Percentiles rank a stretch among this genome's conserved stretches.
Conservation (phyloP, 2,113 vertebrate genomes). For the Diglossa brunneiventris region DNA sequence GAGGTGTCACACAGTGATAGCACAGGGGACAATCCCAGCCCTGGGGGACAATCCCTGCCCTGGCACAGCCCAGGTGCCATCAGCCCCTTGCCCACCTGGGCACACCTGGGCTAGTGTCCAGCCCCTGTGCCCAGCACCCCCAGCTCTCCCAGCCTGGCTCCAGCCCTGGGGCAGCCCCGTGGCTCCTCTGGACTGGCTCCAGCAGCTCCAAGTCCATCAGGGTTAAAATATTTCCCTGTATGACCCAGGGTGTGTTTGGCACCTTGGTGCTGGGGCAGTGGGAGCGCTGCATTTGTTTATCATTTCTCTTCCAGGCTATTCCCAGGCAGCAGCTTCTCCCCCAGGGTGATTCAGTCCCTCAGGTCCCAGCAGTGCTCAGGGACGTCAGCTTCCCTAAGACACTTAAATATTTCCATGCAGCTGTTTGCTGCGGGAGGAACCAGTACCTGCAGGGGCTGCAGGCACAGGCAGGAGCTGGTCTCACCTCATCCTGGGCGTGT, state of each 20-base stretch:
- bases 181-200: not conserved
- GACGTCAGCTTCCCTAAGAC: not conserved
- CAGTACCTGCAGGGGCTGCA: not conserved
- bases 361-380: not conserved
- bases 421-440: not conserved
- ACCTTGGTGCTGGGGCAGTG: not conserved
- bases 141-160: no score
- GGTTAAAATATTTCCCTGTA: not conserved
- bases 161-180: rapidly evolving
- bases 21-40: no score
- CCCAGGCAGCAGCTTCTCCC: not conserved
- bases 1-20: no score
- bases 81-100: no score
- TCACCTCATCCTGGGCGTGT: not conserved
- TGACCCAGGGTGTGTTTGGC: not conserved
- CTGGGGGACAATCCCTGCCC: no score
- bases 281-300: not conserved
- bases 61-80: no score
- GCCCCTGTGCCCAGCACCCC: no score
- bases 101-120: no score
- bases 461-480: not conserved
- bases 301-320: not conserved
- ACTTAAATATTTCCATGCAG: not conserved
- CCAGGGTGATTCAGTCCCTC: not conserved
- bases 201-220: not conserved